Evolutionary conservation across 1,140 invertebrate species (phyloP), one percentile per base, ranked within the genome.

Genomic region (Drosophila sp.): DNA sequence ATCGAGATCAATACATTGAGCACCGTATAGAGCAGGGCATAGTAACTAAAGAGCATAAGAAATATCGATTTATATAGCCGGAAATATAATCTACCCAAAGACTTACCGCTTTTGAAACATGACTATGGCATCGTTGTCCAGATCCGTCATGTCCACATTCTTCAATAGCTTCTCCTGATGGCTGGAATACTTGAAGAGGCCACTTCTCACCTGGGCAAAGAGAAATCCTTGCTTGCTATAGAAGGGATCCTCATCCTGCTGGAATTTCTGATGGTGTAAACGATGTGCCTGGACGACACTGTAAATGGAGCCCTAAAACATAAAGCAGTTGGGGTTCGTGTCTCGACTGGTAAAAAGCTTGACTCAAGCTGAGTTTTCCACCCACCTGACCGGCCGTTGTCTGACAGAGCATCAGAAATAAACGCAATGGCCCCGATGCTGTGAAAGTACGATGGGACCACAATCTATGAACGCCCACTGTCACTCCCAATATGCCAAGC

Each of bases 181-280:
- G 0, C 94, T 94, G 76, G 97, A 97, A 54, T 96, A 94, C 25
- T 94, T 93, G 23, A 95, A 91, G n/a, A 95, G 79, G 38, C 97
- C 93, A 0, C 94, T 93, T 4, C 96, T 91, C 33, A 98, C 93
- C 77, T 99, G 98, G 7, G 97, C 94, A 86, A 97, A 97, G 57
- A 97, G 92, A 83, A 99, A 98, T 6, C 98, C 97, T 75, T 96
- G 95, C 3, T 95, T 95, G 70, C 96, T 95, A 90, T 98, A 96
- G 90, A 96, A 98, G 0, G 98, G 98, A 92, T 99, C 98, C 47
- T 95, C 95, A 66, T 98, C 95, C 0, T 98, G 98, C 29, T 96
- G 96, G 60, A 96, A 97, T 90, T 95, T 96, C 64, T 96, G 96
- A 79, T 99, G 98, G 84, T 99, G 98, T 1, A 98, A 93, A 67